phyloP scores from a whole-genome alignment of 2,888 invertebrate genomes.

The Macroteleia sp. region DNA sequence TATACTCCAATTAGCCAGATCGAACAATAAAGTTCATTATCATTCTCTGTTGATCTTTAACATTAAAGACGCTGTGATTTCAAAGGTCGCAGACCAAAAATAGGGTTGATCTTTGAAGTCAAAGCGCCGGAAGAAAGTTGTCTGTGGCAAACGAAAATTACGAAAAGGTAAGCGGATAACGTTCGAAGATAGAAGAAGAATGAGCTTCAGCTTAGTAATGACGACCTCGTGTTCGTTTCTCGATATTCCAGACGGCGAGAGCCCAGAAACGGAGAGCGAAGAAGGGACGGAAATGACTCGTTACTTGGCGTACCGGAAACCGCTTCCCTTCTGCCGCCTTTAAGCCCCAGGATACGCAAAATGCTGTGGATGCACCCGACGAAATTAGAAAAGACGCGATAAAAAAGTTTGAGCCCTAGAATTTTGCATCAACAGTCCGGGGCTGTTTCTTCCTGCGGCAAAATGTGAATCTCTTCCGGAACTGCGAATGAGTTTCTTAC shows the following conservation, averaged over 20 bases:
- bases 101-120: constrained; percentile 30
- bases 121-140: constrained; percentile 25
- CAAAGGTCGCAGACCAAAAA: constrained; percentile 11
- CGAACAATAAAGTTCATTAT: not conserved
- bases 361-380: constrained; percentile 22
- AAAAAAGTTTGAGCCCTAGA: constrained; percentile 49
- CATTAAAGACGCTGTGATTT: constrained; percentile 1
- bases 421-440: constrained; percentile 39
- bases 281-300: constrained; percentile 78
- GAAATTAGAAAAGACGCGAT: constrained; percentile 30
- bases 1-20: no score
- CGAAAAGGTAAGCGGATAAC: constrained; percentile 59
- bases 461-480: constrained; percentile 52
- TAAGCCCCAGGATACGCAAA: constrained; percentile 43
- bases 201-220: constrained; percentile 43
- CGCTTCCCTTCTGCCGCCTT: constrained; percentile 68
- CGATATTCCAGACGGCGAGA: constrained; percentile 41
- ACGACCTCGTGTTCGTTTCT: constrained; percentile 39
- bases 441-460: constrained; percentile 30
- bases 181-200: constrained; percentile 62
- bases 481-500: constrained; percentile 54
- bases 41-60: not conserved
- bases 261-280: constrained; percentile 30
- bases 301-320: constrained; percentile 79
- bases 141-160: constrained; percentile 18